A percentile compares a stretch with the other conserved stretches of the same genome.
phyloP scores from a whole-genome alignment of 2,888 invertebrate species.

The Teinopalpus imperialis region DNA sequence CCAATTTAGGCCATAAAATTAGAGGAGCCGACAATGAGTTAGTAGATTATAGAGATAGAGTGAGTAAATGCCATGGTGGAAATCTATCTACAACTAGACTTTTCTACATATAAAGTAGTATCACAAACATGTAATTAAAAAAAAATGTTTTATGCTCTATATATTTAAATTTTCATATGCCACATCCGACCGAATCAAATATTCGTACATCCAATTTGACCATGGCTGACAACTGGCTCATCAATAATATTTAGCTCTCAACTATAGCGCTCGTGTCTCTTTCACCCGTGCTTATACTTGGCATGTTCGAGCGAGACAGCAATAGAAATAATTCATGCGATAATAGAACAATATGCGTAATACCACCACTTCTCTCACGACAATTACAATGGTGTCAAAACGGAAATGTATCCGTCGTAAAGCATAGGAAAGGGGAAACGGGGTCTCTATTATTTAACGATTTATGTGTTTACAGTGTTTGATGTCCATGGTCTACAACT shows the following conservation, averaged over 20 bases:
- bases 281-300: conserved; percentile 28
- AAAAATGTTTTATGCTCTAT: not conserved
- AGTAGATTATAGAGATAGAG: too few relatives aligned
- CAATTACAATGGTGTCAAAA: conserved; percentile 63
- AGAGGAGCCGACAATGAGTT: too few relatives aligned
- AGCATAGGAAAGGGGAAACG: conserved; percentile 43
- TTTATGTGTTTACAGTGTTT: conserved; percentile 37
- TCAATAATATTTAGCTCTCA: conserved; percentile 42
- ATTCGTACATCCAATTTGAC: conserved; percentile 20
- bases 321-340: conserved; percentile 46
- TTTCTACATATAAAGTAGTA: too few relatives aligned
- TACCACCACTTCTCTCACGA: conserved; percentile 55
- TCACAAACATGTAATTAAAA: not conserved
- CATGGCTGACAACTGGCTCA: conserved; percentile 33
- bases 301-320: conserved; percentile 36
- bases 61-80: too few relatives aligned
- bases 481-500: conserved; percentile 14
- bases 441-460: conserved; percentile 32
- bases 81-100: too few relatives aligned
- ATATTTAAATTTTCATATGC: conserved; percentile 2
- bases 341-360: conserved; percentile 43
- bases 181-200: conserved; percentile 35
- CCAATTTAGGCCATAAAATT: too few relatives aligned
- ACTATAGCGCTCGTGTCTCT: conserved; percentile 38
- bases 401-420: conserved; percentile 63